Evolutionary conservation across 2,888 invertebrate genomes (phyloP), one percentile per base, ranked within the genome.

Genomic region (Helleia helle): DNA sequence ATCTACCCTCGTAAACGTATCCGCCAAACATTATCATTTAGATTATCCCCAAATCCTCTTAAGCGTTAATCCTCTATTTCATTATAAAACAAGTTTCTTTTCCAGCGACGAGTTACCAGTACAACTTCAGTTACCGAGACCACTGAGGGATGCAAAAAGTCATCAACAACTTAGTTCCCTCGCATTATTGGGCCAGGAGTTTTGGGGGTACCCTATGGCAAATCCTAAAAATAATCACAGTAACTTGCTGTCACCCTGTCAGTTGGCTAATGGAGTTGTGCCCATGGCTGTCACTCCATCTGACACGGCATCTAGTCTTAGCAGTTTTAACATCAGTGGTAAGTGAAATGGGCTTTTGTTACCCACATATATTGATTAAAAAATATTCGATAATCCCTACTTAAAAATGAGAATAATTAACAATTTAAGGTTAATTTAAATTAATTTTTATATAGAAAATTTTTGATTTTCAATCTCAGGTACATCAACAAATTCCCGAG

Each of bases 61-160:
- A n/a, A n/a, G n/a, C n/a, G n/a, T n/a, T n/a, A n/a, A n/a, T n/a
- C n/a, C n/a, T n/a, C n/a, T n/a, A n/a, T n/a, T n/a, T n/a, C n/a
- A n/a, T n/a, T n/a, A n/a, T n/a, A n/a, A n/a, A n/a, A n/a, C n/a
- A n/a, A n/a, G 7, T 13, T 15, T 5, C 7, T 30, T 24, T 86
- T 83, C 41, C 85, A 93, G 94, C 80, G 96, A 96, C 72, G 97
- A 97, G 85, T 86, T 97, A 61, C 97, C 97, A 46, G 95, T 96
- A 41, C 94, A 94, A 76, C 87, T 98, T 54, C 90, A 90, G 52
- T 83, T 97, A 59, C 96, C 97, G 29, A 89, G 91, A 52, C 91
- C 94, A 18, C 90, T 97, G 55, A 89, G 93, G 39, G 93, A 95
- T 52, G 96, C 96, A 36, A 93, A 91, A 68, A 94, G 95, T 62